phyloP scores from a whole-genome alignment of 2,113 vertebrate genomes.

The Stictonetta naevosa region DNA sequence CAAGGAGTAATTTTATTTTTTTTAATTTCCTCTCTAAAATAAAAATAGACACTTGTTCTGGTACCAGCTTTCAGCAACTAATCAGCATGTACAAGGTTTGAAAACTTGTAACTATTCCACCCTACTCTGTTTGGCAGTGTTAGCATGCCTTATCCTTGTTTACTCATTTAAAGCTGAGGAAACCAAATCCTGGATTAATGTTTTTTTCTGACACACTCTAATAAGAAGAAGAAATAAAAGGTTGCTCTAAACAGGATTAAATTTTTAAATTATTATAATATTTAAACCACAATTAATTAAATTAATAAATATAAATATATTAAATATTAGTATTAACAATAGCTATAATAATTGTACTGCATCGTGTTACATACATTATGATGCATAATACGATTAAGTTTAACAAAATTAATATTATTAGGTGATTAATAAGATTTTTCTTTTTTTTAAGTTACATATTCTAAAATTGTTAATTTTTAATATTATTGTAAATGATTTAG shows the following conservation, averaged over 20 bases:
- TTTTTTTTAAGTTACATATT: background rate
- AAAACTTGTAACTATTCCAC: background rate
- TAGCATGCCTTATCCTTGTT: background rate
- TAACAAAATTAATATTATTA: background rate
- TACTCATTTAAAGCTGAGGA: background rate
- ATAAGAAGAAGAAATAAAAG: background rate
- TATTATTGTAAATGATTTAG: background rate
- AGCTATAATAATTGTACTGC: background rate
- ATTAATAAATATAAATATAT: background rate
- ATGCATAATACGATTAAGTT: background rate
- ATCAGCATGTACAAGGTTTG: background rate
- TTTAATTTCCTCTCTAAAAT: slow-evolving; percentile 16
- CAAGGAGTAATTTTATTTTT: background rate
- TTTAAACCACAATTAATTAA: background rate
- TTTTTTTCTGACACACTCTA: background rate
- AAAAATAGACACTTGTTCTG: slow-evolving; percentile 23
- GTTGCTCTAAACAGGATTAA: background rate
- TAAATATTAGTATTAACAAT: background rate
- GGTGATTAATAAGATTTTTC: background rate
- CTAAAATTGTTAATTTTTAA: background rate
- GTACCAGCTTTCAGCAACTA: background rate
- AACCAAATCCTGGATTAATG: background rate
- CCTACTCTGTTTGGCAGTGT: background rate
- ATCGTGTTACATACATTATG: background rate
- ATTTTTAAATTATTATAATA: background rate